These are phyloP conservation scores for Camelus dromedarius DNA, from an alignment of 2,113 vertebrate species.

Conservation along the genomic window DNA sequence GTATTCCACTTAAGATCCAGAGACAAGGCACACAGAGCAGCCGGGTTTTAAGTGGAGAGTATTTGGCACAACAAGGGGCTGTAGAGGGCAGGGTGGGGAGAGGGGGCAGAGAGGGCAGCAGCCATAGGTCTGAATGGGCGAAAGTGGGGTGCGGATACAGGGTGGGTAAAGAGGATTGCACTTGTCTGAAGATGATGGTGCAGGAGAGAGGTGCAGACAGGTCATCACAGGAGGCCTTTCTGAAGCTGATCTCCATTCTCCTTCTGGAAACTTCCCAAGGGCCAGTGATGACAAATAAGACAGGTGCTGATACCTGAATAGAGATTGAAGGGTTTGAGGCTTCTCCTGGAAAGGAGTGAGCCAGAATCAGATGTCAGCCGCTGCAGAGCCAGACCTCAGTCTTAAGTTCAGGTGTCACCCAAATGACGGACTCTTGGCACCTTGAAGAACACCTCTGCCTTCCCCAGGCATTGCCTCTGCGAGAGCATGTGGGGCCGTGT, in stretches of 20 bases:
- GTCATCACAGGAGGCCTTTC: not conserved
- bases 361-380: not conserved
- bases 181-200: not conserved
- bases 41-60: rapidly evolving
- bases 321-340: not conserved
- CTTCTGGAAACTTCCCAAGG: not conserved
- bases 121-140: not conserved
- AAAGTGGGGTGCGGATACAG: rapidly evolving
- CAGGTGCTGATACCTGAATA: not conserved
- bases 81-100: not conserved
- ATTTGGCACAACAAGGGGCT: too few species aligned
- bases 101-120: not conserved
- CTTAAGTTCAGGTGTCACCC: not conserved
- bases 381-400: not conserved
- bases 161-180: not conserved
- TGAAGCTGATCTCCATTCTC: not conserved
- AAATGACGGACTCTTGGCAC: not conserved
- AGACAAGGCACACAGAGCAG: not conserved
- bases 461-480: not conserved
- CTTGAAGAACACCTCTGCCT: not conserved
- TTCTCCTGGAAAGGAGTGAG: not conserved
- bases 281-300: not conserved
- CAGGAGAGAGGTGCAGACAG: not conserved
- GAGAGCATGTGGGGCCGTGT: not conserved
- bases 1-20: not conserved